phyloP scores from a whole-genome alignment of 2,797 vertebrate species.

The Enteromius paludinosus region DNA sequence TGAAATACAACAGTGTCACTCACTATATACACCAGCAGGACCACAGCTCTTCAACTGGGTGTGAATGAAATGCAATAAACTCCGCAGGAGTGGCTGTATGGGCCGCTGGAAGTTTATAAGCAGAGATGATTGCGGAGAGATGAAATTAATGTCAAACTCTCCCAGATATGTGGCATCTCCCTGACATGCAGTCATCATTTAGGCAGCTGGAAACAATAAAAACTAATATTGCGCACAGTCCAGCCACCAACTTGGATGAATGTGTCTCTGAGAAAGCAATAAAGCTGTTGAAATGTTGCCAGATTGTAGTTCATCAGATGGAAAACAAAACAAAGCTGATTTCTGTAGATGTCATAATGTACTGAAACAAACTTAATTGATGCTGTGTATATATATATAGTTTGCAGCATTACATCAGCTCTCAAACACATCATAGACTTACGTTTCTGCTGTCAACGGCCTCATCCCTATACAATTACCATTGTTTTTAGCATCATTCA shows the following conservation, averaged over 20 bases:
- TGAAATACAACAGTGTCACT: slow-evolving; percentile 39
- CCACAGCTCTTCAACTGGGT: slow-evolving; percentile 35
- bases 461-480: background rate
- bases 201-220: slow-evolving; percentile 65
- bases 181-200: slow-evolving; percentile 60
- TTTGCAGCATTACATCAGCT: background rate
- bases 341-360: slow-evolving; percentile 36
- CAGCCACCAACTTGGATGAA: slow-evolving; percentile 52
- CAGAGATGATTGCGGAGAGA: slow-evolving; percentile 52
- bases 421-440: background rate
- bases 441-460: background rate
- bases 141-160: slow-evolving; percentile 58
- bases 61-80: slow-evolving; percentile 46
- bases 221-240: slow-evolving; percentile 57
- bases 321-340: slow-evolving; percentile 49
- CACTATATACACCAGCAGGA: slow-evolving; percentile 37
- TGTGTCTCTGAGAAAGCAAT: slow-evolving; percentile 54
- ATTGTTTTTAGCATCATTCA: slow-evolving; percentile 15
- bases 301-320: slow-evolving; percentile 49
- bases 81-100: slow-evolving; percentile 19
- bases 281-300: slow-evolving; percentile 53
- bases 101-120: slow-evolving; percentile 52
- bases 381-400: background rate
- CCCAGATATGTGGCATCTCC: slow-evolving; percentile 57
- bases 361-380: slow-evolving; percentile 3